Percentiles rank a stretch among this genome's conserved stretches.
Conservation (phyloP, 2,113 vertebrate species). For the Notothenia coriiceps region DNA sequence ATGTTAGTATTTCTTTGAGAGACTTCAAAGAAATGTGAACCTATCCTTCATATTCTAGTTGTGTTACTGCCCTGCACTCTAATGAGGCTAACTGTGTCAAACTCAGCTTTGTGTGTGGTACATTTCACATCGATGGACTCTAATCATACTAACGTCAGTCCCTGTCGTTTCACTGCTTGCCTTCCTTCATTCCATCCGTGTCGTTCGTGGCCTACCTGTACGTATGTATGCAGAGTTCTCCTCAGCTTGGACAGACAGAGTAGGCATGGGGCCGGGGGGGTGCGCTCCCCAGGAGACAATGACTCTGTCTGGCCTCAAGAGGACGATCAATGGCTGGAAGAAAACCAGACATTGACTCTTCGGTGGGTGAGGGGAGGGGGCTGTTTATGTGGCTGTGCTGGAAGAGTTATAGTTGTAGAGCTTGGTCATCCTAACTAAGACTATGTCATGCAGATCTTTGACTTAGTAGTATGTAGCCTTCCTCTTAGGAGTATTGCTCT, state of each 20-base stretch:
- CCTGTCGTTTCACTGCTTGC: conserved; percentile 77
- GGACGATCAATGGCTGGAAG: conserved; percentile 58
- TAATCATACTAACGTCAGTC: conserved; percentile 69
- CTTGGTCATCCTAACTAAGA: conserved; percentile 17
- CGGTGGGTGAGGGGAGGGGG: conserved; percentile 63
- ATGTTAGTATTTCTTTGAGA: not conserved
- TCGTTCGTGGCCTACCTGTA: conserved; percentile 66
- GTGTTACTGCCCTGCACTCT: not conserved
- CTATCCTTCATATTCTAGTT: not conserved
- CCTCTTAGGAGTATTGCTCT: conserved; percentile 15
- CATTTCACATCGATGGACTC: conserved; percentile 10
- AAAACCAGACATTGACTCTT: conserved; percentile 66
- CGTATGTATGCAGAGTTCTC: conserved; percentile 83
- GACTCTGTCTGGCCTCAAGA: conserved; percentile 38
- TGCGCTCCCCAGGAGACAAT: conserved; percentile 30
- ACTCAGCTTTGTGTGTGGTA: conserved; percentile 35
- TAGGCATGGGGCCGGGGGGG: conserved; percentile 39
- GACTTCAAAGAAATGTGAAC: not conserved
- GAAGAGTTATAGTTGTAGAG: conserved; percentile 23
- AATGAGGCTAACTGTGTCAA: not conserved
- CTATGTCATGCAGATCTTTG: conserved; percentile 9
- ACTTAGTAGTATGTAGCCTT: conserved; percentile 16
- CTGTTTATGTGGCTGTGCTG: conserved; percentile 29
- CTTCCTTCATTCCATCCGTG: conserved; percentile 60
- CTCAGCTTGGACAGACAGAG: conserved; percentile 78